These are phyloP conservation scores for Sinopyrophorus schimmeli DNA, from an alignment of 2,888 invertebrate species.

Conservation along the genomic window DNA sequence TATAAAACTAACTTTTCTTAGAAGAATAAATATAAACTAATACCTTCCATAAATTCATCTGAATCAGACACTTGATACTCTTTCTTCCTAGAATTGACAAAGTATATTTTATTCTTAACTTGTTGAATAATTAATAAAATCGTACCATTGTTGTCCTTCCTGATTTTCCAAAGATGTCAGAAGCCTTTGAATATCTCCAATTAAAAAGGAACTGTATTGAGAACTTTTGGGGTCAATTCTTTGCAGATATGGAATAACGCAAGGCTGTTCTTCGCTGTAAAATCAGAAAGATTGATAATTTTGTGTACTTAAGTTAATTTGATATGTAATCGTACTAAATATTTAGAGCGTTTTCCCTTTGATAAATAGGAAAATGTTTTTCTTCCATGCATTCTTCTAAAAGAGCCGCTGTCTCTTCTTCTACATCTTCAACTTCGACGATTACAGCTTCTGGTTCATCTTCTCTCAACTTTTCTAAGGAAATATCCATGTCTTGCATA, in stretches of 20 bases:
- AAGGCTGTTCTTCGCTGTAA: constrained; percentile 41
- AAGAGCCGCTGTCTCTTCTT: constrained; percentile 77
- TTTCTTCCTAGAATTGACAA: neutral
- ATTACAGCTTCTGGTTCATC: constrained; percentile 74
- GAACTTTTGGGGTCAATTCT: constrained; percentile 50
- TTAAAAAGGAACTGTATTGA: constrained; percentile 56
- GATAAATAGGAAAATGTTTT: constrained; percentile 75
- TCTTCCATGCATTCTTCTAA: constrained; percentile 69
- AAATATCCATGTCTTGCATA: constrained; percentile 44
- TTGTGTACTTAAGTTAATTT: neutral
- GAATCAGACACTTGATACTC: neutral
- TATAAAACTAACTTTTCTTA: too few species aligned
- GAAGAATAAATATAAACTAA: neutral
- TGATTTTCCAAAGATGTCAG: constrained; percentile 54
- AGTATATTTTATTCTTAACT: too few species aligned
- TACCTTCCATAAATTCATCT: neutral
- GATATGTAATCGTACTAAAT: constrained; percentile 54
- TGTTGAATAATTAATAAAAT: too few species aligned
- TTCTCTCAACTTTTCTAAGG: constrained; percentile 46
- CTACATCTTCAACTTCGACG: constrained; percentile 80
- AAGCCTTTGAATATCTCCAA: constrained; percentile 56
- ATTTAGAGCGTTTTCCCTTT: constrained; percentile 64
- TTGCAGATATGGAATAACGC: constrained; percentile 49
- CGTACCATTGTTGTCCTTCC: constrained; percentile 46
- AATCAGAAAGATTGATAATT: constrained; percentile 2